A percentile compares a stretch with the other conserved stretches of the same genome.
Evolutionary conservation across 2,888 invertebrate genomes (phyloP).

Genomic region (Andrena praecox): DNA sequence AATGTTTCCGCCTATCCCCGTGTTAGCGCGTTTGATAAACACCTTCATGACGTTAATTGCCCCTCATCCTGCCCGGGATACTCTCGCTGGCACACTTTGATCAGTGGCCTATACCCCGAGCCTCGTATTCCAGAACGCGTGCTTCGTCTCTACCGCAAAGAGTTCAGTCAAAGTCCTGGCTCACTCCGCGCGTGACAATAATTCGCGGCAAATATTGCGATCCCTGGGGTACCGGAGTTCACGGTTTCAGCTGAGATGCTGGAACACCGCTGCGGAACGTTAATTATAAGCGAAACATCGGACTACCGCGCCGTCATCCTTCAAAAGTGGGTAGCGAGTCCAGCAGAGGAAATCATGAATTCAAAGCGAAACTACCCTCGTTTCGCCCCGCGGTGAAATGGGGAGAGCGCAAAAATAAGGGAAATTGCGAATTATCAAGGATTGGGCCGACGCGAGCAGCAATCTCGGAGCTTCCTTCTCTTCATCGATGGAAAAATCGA

Average conservation of each 20-base stretch:
- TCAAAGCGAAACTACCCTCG: slow-evolving; percentile 1
- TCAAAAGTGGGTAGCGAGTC: not conserved
- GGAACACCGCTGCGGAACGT: not conserved
- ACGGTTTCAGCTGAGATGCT: not conserved
- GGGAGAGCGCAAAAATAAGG: slow-evolving; percentile 7
- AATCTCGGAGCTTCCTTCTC: slow-evolving; percentile 2
- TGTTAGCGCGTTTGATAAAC: not conserved
- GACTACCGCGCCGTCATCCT: not conserved
- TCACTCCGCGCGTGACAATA: not conserved
- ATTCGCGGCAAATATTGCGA: not conserved
- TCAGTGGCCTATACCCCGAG: not conserved
- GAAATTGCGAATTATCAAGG: slow-evolving; percentile 24
- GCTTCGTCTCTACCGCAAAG: not conserved
- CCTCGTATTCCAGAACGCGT: not conserved
- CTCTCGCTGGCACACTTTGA: not conserved
- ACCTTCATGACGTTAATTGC: not conserved
- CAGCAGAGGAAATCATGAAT: not conserved
- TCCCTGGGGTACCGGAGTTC: not conserved
- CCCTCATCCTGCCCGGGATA: not conserved
- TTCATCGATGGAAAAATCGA: not conserved
- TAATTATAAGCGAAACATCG: slow-evolving; percentile 4
- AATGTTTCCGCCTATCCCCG: not conserved
- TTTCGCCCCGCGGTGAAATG: not conserved
- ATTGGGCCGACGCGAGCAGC: not conserved
- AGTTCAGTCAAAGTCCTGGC: not conserved